These are phyloP conservation scores for Trinectes maculatus DNA, from an alignment of 2,113 vertebrate genomes.

Conservation along the genomic window DNA sequence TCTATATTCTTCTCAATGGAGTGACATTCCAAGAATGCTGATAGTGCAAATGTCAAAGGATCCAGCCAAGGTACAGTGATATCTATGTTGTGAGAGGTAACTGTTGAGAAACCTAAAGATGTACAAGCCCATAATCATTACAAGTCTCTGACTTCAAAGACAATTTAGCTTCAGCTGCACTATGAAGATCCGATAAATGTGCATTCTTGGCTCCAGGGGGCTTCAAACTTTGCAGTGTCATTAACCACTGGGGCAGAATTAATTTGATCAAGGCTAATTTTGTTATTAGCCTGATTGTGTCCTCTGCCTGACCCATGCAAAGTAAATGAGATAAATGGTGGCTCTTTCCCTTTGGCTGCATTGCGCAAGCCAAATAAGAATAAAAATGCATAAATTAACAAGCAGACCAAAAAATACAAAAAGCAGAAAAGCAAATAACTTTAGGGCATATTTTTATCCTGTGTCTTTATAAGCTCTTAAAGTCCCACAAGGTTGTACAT, in stretches of 20 bases:
- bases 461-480: conserved; percentile 28
- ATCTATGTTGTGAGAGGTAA: conserved; percentile 38
- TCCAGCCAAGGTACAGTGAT: conserved; percentile 34
- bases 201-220: conserved; percentile 58
- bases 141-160: conserved; percentile 57
- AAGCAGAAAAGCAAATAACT: conserved; percentile 16
- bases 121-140: conserved; percentile 44
- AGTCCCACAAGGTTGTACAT: neutral
- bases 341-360: conserved; percentile 19
- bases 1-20: conserved; percentile 27
- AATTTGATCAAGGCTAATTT: conserved; percentile 73
- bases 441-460: conserved; percentile 1
- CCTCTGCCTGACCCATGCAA: conserved; percentile 62
- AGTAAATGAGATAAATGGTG: conserved; percentile 54
- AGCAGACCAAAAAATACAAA: too few relatives aligned
- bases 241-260: conserved; percentile 71
- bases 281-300: conserved; percentile 74
- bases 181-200: conserved; percentile 58
- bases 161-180: conserved; percentile 57
- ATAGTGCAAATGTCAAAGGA: conserved; percentile 56
- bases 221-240: conserved; percentile 70
- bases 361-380: neutral
- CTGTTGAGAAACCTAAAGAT: conserved; percentile 50
- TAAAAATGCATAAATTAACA: too few relatives aligned
- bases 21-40: conserved; percentile 57